These are phyloP conservation scores for Styela clava DNA, from an alignment of 23 tunicate species.

Conservation along the genomic window DNA sequence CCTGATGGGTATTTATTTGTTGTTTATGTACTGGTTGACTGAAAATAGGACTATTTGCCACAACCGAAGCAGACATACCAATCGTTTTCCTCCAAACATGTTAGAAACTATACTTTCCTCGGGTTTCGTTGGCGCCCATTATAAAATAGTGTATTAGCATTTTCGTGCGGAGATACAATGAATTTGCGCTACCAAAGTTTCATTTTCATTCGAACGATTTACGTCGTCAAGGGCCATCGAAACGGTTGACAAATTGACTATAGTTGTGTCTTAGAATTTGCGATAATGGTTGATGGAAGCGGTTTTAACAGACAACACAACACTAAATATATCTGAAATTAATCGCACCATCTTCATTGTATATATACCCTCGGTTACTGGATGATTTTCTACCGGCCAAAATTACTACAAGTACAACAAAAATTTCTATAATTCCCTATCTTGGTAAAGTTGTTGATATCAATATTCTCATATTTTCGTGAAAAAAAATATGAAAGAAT, in stretches of 20 bases:
- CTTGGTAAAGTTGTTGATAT: too few relatives aligned
- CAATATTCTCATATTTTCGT: too few relatives aligned
- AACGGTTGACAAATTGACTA: background rate
- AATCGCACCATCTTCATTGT: too few relatives aligned
- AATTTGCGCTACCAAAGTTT: too few relatives aligned
- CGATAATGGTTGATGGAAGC: background rate
- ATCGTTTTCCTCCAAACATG: background rate
- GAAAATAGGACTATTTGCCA: background rate
- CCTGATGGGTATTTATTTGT: background rate
- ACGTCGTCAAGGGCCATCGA: background rate
- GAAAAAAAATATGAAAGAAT: too few relatives aligned
- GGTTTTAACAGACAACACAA: background rate
- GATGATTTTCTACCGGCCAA: too few relatives aligned
- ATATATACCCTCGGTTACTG: too few relatives aligned
- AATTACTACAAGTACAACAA: too few relatives aligned
- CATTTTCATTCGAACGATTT: background rate
- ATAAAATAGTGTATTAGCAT: background rate
- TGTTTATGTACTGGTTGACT: background rate
- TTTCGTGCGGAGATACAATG: background rate
- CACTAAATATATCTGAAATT: background rate
- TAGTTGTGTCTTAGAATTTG: background rate
- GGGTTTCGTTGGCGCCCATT: background rate
- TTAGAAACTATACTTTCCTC: background rate
- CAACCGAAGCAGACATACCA: background rate
- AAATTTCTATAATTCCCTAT: too few relatives aligned